A percentile compares a stretch with the other conserved stretches of the same genome.
These are phyloP conservation scores for Rotaria macrura DNA, from an alignment of 2,888 invertebrate species.

Conservation along the genomic window DNA sequence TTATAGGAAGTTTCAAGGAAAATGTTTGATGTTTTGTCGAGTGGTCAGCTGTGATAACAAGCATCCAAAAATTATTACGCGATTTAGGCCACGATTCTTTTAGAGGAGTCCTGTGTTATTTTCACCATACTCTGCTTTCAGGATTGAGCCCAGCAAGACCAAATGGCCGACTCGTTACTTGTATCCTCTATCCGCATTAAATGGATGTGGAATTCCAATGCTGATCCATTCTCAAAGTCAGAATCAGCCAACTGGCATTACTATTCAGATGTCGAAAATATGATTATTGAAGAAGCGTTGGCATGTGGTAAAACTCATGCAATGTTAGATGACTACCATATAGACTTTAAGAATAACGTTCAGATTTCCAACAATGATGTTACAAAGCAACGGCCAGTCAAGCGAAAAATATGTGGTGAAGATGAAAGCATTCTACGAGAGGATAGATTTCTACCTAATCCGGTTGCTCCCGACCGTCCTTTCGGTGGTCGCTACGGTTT, in stretches of 20 bases:
- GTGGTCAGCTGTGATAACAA: too few species aligned
- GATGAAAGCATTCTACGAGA: not conserved
- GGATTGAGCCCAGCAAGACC: too few species aligned
- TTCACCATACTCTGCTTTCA: too few species aligned
- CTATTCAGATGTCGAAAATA: not conserved
- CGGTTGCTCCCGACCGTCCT: not conserved
- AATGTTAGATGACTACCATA: not conserved
- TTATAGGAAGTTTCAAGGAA: too few species aligned
- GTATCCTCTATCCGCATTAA: not conserved
- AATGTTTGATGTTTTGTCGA: too few species aligned
- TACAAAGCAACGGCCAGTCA: not conserved
- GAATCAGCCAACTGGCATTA: not conserved
- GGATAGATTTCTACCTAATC: not conserved
- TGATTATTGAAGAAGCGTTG: not conserved
- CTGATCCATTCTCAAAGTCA: not conserved
- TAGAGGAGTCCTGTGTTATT: too few species aligned
- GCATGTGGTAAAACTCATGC: not conserved
- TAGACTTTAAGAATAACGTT: not conserved
- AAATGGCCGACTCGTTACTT: too few species aligned
- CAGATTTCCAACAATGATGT: not conserved
- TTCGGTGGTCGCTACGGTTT: not conserved
- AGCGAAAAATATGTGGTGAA: not conserved
- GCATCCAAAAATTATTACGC: too few species aligned
- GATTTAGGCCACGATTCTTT: too few species aligned
- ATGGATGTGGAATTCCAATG: not conserved